These are phyloP conservation scores for Cygnus atratus DNA, from an alignment of 2,113 vertebrate species.

Conservation along the genomic window DNA sequence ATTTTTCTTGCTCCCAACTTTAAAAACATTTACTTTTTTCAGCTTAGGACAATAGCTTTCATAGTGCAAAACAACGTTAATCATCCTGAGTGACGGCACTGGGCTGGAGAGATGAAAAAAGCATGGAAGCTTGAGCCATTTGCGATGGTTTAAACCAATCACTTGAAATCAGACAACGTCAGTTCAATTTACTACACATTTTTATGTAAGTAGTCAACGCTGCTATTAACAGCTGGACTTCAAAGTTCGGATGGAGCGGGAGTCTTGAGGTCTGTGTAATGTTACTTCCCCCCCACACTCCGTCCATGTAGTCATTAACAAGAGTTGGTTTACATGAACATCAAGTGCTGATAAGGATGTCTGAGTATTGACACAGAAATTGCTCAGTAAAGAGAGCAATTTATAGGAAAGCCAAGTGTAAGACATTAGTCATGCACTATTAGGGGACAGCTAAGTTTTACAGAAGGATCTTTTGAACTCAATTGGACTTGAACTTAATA, in stretches of 20 bases:
- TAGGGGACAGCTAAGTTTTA: slow-evolving; percentile 51
- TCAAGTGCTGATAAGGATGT: slow-evolving; percentile 71
- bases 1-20: slow-evolving; percentile 62
- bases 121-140: background rate
- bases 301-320: slow-evolving; percentile 34
- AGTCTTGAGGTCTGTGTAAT: slow-evolving; percentile 46
- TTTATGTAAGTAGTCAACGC: slow-evolving; percentile 37
- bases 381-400: slow-evolving; percentile 58
- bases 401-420: slow-evolving; percentile 68
- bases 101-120: background rate
- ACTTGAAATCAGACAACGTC: slow-evolving; percentile 41
- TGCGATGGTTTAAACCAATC: background rate
- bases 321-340: slow-evolving; percentile 70
- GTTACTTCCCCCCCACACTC: background rate
- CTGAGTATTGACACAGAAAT: slow-evolving; percentile 67
- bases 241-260: slow-evolving; percentile 53
- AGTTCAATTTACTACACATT: background rate
- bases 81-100: background rate
- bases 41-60: background rate
- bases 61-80: background rate
- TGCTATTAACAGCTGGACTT: slow-evolving; percentile 68
- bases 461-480: slow-evolving; percentile 54
- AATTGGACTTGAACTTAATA: slow-evolving; percentile 59
- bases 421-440: slow-evolving; percentile 74
- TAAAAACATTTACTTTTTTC: slow-evolving; percentile 60